phyloP scores from a whole-genome alignment of 2,888 invertebrate species.

The Scaptomyza cyrtandrae region DNA sequence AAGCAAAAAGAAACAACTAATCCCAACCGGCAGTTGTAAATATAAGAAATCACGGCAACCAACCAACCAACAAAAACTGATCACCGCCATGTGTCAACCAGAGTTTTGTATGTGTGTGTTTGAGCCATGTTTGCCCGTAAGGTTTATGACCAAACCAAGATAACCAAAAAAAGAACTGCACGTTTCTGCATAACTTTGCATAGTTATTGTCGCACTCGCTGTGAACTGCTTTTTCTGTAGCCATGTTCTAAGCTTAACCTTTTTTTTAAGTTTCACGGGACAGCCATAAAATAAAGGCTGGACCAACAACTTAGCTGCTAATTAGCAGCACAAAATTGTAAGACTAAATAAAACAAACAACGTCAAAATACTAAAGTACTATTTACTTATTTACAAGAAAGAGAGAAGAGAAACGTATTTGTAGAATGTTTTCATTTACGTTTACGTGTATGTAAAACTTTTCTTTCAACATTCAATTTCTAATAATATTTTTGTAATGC shows the following conservation, averaged over 20 bases:
- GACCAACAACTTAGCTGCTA: slow-evolving; percentile 42
- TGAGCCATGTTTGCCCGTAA: slow-evolving; percentile 39
- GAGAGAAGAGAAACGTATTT: slow-evolving; percentile 2
- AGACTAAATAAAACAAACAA: slow-evolving; percentile 31
- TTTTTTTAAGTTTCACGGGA: slow-evolving; percentile 3
- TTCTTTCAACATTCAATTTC: too few relatives aligned
- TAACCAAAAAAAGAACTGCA: slow-evolving; percentile 58
- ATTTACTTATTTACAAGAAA: background rate
- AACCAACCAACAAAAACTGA: slow-evolving; percentile 22
- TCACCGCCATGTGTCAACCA: slow-evolving; percentile 56
- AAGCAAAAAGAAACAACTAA: slow-evolving; percentile 5
- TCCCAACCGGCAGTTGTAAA: slow-evolving; percentile 23
- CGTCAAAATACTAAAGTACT: slow-evolving; percentile 8
- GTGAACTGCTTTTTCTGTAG: slow-evolving; percentile 2
- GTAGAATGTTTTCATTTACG: slow-evolving; percentile 9
- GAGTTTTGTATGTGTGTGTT: slow-evolving; percentile 17
- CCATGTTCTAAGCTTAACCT: slow-evolving; percentile 21
- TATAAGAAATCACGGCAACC: slow-evolving; percentile 4
- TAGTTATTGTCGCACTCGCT: slow-evolving; percentile 25
- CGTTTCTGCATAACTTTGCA: slow-evolving; percentile 65
- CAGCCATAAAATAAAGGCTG: slow-evolving; percentile 39
- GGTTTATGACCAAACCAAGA: slow-evolving; percentile 53
- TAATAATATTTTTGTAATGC: too few relatives aligned
- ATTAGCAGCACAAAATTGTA: slow-evolving; percentile 57
- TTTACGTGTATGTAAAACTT: slow-evolving; percentile 3